phyloP scores from a whole-genome alignment of 2,797 vertebrate species.

The Gouania willdenowi region DNA sequence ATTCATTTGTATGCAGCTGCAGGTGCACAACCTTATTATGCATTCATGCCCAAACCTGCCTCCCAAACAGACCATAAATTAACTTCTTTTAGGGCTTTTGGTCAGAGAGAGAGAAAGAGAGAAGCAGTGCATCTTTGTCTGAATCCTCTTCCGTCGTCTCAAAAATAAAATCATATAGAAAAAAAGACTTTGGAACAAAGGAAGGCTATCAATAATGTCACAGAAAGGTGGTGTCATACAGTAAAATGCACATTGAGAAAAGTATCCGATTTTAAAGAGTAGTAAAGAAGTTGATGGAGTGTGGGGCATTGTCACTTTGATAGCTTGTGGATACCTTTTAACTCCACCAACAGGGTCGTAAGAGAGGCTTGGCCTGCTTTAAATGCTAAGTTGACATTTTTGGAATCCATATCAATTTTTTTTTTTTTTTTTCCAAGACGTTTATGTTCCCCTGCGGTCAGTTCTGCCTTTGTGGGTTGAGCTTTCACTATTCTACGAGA shows the following conservation, averaged over 20 bases:
- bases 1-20: slow-evolving; percentile 79
- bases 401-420: slow-evolving; percentile 35
- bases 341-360: slow-evolving; percentile 54
- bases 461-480: not conserved
- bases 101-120: slow-evolving; percentile 60
- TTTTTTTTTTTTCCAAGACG: slow-evolving; percentile 6
- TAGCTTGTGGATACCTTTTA: slow-evolving; percentile 63
- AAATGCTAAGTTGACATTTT: slow-evolving; percentile 69
- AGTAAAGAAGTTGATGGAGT: slow-evolving; percentile 65
- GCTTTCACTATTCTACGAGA: slow-evolving; percentile 8
- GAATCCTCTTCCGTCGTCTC: slow-evolving; percentile 40
- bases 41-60: slow-evolving; percentile 74
- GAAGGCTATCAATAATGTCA: slow-evolving; percentile 35
- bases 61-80: slow-evolving; percentile 79
- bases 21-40: slow-evolving; percentile 73
- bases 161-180: slow-evolving; percentile 11
- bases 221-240: slow-evolving; percentile 22
- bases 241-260: slow-evolving; percentile 60
- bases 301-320: slow-evolving; percentile 64
- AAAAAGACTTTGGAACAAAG: slow-evolving; percentile 22
- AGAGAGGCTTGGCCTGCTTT: slow-evolving; percentile 49
- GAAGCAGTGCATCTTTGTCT: slow-evolving; percentile 71
- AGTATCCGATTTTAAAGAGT: slow-evolving; percentile 55
- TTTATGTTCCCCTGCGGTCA: not conserved
- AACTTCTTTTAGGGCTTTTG: slow-evolving; percentile 72